phyloP scores from a whole-genome alignment of 2,113 vertebrate species.

The Mesitornis unicolor region DNA sequence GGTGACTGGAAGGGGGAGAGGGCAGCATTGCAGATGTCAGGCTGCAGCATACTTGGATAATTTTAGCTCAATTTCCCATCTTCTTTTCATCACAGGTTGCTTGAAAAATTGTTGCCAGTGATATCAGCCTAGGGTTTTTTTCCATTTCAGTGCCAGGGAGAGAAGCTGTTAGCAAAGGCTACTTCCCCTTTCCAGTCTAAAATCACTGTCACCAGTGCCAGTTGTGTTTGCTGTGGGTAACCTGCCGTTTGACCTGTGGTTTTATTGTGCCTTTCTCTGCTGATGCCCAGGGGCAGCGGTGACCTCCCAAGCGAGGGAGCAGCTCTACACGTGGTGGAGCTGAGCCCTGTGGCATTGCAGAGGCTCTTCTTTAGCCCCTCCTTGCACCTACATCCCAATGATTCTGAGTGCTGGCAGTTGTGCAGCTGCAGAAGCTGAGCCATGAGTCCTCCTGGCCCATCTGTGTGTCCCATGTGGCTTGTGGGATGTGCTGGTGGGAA shows the following conservation, averaged over 20 bases:
- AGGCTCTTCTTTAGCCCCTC: neutral
- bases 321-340: neutral
- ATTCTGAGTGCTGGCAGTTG: fast-evolving
- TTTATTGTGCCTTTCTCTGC: neutral
- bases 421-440: neutral
- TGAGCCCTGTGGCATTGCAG: fast-evolving
- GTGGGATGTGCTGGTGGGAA: neutral
- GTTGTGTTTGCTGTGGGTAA: neutral
- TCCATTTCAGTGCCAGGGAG: neutral
- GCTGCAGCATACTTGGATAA: fast-evolving
- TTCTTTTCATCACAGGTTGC: neutral
- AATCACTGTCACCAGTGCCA: fast-evolving
- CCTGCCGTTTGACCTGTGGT: neutral
- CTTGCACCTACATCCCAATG: fast-evolving
- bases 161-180: neutral
- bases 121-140: neutral
- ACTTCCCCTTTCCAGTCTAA: neutral
- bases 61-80: neutral
- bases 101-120: neutral
- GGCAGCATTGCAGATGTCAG: neutral
- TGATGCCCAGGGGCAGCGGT: neutral
- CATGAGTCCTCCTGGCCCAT: neutral
- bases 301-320: neutral
- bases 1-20: neutral
- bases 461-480: fast-evolving